Conservation (phyloP, 2,113 vertebrate species). For the Urocolius indicus region DNA sequence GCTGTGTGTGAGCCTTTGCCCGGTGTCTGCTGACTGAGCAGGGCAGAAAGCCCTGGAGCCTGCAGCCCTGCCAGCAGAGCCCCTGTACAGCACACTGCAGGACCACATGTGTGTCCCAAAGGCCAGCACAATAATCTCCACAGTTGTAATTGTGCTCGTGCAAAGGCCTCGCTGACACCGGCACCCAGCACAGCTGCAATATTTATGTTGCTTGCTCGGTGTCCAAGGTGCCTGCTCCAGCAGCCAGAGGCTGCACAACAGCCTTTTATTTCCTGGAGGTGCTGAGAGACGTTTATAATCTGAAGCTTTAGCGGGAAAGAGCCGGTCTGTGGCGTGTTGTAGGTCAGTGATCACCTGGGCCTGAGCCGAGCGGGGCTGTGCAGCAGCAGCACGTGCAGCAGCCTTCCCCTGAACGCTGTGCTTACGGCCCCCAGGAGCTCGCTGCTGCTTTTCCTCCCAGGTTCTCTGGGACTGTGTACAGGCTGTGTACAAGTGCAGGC, state of each 20-base stretch:
- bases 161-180: not conserved
- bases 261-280: not conserved
- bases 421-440: rapidly evolving
- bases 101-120: not conserved
- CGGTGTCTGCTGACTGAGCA: not conserved
- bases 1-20: not conserved
- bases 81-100: rapidly evolving
- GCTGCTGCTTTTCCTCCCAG: not conserved
- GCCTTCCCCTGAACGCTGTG: not conserved
- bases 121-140: not conserved
- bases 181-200: not conserved
- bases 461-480: not conserved
- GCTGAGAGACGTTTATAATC: not conserved
- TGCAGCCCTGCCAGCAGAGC: not conserved
- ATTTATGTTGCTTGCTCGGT: not conserved
- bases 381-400: rapidly evolving
- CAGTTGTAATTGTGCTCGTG: not conserved
- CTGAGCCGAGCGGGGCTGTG: not conserved
- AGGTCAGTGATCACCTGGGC: not conserved
- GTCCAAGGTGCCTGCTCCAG: not conserved
- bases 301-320: not conserved
- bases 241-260: not conserved
- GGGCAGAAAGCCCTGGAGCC: not conserved
- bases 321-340: rapidly evolving
- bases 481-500: rapidly evolving